These are phyloP conservation scores for Peromyscus melanophrys DNA, from an alignment of 2,797 vertebrate genomes.

Conservation along the genomic window DNA sequence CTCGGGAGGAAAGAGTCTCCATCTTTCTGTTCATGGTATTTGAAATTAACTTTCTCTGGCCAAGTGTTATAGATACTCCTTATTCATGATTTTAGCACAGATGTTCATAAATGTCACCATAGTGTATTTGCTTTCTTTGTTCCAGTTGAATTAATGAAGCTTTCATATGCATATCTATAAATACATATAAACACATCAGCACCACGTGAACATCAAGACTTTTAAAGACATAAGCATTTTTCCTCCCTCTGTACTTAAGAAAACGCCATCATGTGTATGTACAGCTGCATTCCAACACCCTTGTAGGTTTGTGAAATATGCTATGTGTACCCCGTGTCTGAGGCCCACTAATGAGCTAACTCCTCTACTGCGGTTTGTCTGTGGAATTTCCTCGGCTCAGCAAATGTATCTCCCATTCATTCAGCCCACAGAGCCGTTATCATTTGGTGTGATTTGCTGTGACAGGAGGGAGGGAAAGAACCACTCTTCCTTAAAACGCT, in stretches of 20 bases:
- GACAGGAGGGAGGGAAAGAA: slow-evolving; percentile 74
- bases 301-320: slow-evolving; percentile 85
- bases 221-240: slow-evolving; percentile 81
- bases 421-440: slow-evolving; percentile 70
- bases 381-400: slow-evolving; percentile 68
- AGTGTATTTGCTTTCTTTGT: slow-evolving; percentile 84
- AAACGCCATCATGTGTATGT: slow-evolving; percentile 69
- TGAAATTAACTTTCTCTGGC: slow-evolving; percentile 77
- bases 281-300: slow-evolving; percentile 83
- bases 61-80: slow-evolving; percentile 73
- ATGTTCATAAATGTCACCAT: slow-evolving; percentile 82
- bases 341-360: slow-evolving; percentile 84
- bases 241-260: slow-evolving; percentile 67
- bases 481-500: slow-evolving; percentile 69
- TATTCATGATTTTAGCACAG: slow-evolving; percentile 74
- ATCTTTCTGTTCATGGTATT: slow-evolving; percentile 66
- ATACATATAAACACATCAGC: neutral
- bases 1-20: slow-evolving; percentile 39
- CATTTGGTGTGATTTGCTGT: slow-evolving; percentile 79
- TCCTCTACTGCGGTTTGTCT: slow-evolving; percentile 63
- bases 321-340: slow-evolving; percentile 76
- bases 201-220: slow-evolving; percentile 71
- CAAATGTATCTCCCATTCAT: slow-evolving; percentile 78
- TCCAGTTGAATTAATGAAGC: slow-evolving; percentile 86
- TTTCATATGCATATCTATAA: slow-evolving; percentile 72